Conservation (phyloP, 2,888 invertebrate species). For the Caenorhabditis imperialis region DNA sequence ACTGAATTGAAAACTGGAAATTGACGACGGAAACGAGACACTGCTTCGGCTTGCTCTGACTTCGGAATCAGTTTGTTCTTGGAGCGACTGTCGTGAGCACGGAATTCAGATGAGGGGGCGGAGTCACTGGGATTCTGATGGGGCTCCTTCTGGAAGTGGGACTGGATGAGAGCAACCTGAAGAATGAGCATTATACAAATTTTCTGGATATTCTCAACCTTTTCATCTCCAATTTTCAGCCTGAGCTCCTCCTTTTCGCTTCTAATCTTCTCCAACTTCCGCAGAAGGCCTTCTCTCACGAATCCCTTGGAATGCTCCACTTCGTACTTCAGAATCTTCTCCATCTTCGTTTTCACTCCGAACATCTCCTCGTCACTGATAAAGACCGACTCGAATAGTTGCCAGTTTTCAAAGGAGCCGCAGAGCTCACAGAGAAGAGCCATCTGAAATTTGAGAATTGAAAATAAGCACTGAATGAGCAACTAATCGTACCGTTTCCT, state of each 20-base stretch:
- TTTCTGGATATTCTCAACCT: neutral
- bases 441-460: constrained; percentile 17
- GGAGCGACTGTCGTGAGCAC: constrained; percentile 48
- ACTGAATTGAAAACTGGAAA: constrained; percentile 25
- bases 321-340: constrained; percentile 28
- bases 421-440: constrained; percentile 40
- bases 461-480: neutral
- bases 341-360: constrained; percentile 27
- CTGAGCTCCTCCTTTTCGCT: constrained; percentile 4
- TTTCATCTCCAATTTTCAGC: constrained; percentile 4
- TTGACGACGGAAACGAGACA: constrained; percentile 21
- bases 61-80: constrained; percentile 38
- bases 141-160: neutral
- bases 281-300: constrained; percentile 19
- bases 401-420: constrained; percentile 45
- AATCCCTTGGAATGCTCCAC: constrained; percentile 41
- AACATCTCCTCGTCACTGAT: constrained; percentile 8
- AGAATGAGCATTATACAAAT: neutral
- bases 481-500: constrained; percentile 18
- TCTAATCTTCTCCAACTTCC: constrained; percentile 9
- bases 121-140: constrained; percentile 7
- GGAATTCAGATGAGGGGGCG: constrained; percentile 29
- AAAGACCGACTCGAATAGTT: constrained; percentile 18
- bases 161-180: constrained; percentile 4
- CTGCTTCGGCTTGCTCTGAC: constrained; percentile 11